These are phyloP conservation scores for Enchytraeus crypticus DNA, from an alignment of 2,888 invertebrate genomes.

Conservation along the genomic window DNA sequence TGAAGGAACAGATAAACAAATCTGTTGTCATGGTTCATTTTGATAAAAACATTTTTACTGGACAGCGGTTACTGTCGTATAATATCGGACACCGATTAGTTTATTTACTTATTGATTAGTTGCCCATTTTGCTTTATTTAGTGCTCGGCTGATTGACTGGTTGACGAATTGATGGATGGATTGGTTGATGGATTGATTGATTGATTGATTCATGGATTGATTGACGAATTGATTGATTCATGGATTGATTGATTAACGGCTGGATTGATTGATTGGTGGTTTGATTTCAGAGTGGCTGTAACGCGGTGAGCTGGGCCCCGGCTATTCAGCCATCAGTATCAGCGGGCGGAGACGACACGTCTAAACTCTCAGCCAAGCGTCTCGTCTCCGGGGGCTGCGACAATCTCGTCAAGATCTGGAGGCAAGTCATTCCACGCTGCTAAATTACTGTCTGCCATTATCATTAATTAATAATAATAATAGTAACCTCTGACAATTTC, in stretches of 20 bases:
- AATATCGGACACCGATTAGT: no score
- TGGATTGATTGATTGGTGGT: background rate
- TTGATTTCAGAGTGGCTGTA: conserved; percentile 70
- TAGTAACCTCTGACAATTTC: no score
- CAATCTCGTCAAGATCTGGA: conserved; percentile 82
- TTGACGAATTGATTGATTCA: background rate
- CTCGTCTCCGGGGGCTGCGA: conserved; percentile 96
- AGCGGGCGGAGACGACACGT: conserved; percentile 35
- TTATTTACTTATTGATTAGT: background rate
- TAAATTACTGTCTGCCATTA: background rate
- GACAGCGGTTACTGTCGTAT: no score
- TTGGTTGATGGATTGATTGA: background rate
- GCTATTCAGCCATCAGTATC: conserved; percentile 57
- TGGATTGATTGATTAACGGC: no score
- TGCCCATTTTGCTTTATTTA: background rate
- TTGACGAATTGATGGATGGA: no score
- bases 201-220: background rate
- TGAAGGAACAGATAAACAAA: no score
- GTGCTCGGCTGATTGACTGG: no score
- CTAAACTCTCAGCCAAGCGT: conserved; percentile 56
- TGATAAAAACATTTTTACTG: no score
- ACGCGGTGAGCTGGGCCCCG: conserved; percentile 92
- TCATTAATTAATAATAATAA: no score
- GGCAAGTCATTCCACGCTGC: conserved; percentile 48
- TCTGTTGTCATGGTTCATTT: no score